phyloP scores from a whole-genome alignment of 2,797 vertebrate genomes.

The Linurgus olivaceus region DNA sequence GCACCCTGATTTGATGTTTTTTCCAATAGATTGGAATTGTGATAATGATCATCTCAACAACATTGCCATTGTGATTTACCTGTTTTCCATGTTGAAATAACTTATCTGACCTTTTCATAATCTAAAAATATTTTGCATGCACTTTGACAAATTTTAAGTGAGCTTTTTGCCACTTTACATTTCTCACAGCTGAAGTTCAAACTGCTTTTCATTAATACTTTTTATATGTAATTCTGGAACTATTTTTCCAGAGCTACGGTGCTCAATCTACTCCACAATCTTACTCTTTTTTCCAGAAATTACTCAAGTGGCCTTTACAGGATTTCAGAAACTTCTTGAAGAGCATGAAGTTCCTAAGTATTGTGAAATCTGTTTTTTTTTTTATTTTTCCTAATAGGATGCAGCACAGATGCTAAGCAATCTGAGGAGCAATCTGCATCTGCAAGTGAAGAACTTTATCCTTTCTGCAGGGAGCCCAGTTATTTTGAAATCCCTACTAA shows the following conservation, averaged over 20 bases:
- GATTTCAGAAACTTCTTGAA: constrained; percentile 24
- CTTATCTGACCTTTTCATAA: not conserved
- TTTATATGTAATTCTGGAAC: not conserved
- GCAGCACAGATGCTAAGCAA: constrained; percentile 84
- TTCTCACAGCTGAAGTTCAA: not conserved
- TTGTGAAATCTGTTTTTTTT: constrained; percentile 69
- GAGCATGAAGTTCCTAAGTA: constrained; percentile 49
- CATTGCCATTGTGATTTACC: not conserved
- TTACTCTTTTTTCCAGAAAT: constrained; percentile 39
- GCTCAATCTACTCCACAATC: not conserved
- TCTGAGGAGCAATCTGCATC: constrained; percentile 79
- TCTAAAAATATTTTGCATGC: not conserved
- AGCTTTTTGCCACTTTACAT: not conserved
- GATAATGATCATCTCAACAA: not conserved
- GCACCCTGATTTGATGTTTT: constrained; percentile 2
- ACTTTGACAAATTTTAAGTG: not conserved
- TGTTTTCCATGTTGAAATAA: not conserved
- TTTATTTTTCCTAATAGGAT: constrained; percentile 75
- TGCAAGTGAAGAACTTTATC: constrained; percentile 82
- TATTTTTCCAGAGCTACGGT: not conserved
- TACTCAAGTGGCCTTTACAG: constrained; percentile 24
- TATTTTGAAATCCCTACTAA: constrained; percentile 96
- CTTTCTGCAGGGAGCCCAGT: constrained; percentile 85
- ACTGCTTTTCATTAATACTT: constrained; percentile 8
- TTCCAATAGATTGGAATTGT: not conserved